These are phyloP conservation scores for Antennarius striatus DNA, from an alignment of 2,113 vertebrate species.

Conservation along the genomic window DNA sequence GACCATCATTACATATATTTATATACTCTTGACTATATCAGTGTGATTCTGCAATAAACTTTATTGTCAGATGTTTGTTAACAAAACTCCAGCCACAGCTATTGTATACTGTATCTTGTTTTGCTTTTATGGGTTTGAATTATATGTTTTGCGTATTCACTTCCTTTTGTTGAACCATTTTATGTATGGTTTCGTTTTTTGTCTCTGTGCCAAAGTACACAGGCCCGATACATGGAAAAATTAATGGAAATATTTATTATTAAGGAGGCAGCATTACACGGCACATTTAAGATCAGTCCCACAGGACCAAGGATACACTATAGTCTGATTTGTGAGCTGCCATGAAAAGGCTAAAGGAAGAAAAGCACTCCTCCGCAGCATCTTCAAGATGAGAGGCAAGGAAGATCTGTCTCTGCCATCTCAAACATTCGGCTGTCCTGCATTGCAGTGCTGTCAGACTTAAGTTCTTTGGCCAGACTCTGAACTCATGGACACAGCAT, in stretches of 20 bases:
- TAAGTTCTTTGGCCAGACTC: conserved; percentile 14
- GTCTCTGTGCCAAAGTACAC: conserved; percentile 38
- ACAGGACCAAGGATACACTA: conserved; percentile 6
- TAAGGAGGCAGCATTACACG: not conserved
- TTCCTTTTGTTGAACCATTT: conserved; percentile 4
- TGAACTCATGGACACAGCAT: conserved; percentile 5
- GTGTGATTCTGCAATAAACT: conserved; percentile 1
- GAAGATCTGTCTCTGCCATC: conserved; percentile 25
- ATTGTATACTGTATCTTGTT: conserved; percentile 1
- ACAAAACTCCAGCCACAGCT: conserved; percentile 33
- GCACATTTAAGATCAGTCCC: conserved; percentile 2
- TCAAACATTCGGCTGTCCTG: conserved; percentile 9
- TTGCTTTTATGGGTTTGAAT: conserved; percentile 9
- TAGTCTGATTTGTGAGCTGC: conserved; percentile 44
- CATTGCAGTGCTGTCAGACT: conserved; percentile 12
- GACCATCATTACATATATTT: not conserved
- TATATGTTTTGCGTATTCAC: not conserved
- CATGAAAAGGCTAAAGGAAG: conserved; percentile 26
- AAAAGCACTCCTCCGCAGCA: conserved; percentile 23
- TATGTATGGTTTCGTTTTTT: conserved; percentile 22
- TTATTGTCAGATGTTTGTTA: conserved; percentile 6
- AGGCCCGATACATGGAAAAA: conserved; percentile 14
- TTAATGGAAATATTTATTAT: conserved; percentile 22
- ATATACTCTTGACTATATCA: not conserved
- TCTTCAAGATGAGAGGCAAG: conserved; percentile 15